Conservation (phyloP, 2,888 invertebrate genomes). For the Adineta ricciae region DNA sequence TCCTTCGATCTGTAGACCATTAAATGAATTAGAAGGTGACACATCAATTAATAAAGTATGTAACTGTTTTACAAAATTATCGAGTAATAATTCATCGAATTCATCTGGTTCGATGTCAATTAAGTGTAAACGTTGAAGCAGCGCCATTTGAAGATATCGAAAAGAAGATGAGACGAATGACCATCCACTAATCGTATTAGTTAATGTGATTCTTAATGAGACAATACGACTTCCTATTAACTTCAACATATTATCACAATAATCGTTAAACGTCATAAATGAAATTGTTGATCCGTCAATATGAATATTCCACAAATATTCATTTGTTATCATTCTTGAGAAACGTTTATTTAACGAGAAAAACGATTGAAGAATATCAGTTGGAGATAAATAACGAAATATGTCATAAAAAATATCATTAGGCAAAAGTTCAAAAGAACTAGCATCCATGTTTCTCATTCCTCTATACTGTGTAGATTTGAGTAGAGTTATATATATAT, state of each 20-base stretch:
- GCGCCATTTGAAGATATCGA: not conserved
- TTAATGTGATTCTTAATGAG: not conserved
- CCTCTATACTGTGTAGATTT: too few relatives aligned
- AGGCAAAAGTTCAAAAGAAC: not conserved
- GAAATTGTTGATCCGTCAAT: not conserved
- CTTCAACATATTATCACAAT: not conserved
- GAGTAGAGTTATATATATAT: too few relatives aligned
- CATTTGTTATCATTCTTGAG: not conserved
- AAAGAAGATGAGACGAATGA: not conserved
- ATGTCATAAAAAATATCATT: not conserved
- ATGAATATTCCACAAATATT: not conserved
- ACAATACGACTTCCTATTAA: not conserved
- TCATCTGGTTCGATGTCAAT: not conserved
- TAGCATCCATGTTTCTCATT: not conserved
- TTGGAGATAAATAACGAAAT: not conserved
- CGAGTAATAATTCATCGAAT: not conserved
- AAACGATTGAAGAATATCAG: not conserved
- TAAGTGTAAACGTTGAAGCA: not conserved
- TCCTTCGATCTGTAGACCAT: too few relatives aligned
- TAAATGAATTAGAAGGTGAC: not conserved
- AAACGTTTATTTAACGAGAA: not conserved
- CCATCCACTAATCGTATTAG: not conserved
- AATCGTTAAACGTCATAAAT: not conserved
- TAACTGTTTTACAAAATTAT: not conserved
- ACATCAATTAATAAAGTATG: constrained; percentile 8